Conservation (phyloP, 2,888 invertebrate genomes). For the Lepas anatifera region DNA sequence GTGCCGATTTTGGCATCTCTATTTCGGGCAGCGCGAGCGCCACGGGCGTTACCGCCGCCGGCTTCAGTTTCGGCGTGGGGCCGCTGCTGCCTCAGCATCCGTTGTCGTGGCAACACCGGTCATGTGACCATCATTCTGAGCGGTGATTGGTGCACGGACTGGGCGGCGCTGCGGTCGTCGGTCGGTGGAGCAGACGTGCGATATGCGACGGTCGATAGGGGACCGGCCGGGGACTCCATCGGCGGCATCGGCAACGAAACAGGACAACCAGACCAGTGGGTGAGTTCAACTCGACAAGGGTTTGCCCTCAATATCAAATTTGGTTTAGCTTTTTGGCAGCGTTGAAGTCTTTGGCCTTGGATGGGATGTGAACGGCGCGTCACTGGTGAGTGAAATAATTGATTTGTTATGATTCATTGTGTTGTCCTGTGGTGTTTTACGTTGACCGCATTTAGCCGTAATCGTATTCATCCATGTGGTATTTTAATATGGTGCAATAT, state of each 20-base stretch:
- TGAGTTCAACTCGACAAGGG: background rate
- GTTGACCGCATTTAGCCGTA: no score
- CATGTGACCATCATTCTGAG: background rate
- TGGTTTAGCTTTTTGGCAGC: background rate
- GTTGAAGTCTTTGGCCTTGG: background rate
- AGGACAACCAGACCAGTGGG: background rate
- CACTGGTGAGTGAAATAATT: no score
- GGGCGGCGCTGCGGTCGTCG: background rate
- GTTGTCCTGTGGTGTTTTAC: no score
- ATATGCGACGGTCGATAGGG: background rate
- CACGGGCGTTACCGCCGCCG: no score
- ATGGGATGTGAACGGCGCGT: no score
- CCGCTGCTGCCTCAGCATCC: slow-evolving; percentile 9
- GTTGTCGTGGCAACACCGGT: slow-evolving; percentile 3
- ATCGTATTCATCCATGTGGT: no score
- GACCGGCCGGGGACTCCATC: background rate
- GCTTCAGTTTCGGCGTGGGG: slow-evolving; percentile 1
- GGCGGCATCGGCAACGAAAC: background rate
- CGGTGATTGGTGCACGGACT: background rate
- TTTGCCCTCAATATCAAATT: no score
- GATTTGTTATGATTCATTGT: no score
- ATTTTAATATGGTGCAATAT: no score
- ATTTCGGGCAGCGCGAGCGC: no score
- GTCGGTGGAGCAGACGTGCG: background rate
- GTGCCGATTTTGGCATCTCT: no score